phyloP scores from a whole-genome alignment of 2,888 invertebrate species.

The Plagodis dolabraria region DNA sequence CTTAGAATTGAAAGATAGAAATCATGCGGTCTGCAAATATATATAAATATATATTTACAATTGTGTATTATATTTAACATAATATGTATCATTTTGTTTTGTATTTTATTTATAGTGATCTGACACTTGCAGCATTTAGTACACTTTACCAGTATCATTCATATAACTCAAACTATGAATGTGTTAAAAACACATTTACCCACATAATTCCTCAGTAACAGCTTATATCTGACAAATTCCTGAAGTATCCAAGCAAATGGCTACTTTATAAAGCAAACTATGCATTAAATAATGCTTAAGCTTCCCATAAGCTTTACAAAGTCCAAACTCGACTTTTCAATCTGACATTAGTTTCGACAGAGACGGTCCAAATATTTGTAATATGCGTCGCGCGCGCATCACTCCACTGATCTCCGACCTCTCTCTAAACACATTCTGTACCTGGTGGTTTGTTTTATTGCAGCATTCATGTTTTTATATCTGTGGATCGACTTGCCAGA shows the following conservation, averaged over 20 bases:
- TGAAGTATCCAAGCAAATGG: conserved; percentile 5
- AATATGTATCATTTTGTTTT: too few species aligned
- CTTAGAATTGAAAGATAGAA: too few species aligned
- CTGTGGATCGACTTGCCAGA: too few species aligned
- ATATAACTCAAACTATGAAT: too few species aligned
- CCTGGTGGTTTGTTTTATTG: not conserved
- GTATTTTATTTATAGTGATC: too few species aligned
- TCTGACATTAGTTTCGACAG: conserved; percentile 12
- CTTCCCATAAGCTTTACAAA: not conserved
- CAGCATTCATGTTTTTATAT: too few species aligned
- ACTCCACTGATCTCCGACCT: conserved; percentile 24
- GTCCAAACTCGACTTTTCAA: conserved; percentile 4
- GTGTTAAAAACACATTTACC: not conserved
- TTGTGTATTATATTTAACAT: too few species aligned
- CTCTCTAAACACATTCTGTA: conserved; percentile 8
- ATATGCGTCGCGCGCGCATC: conserved; percentile 6
- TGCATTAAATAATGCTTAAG: conserved; percentile 15
- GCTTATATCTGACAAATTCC: conserved; percentile 12
- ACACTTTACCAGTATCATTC: too few species aligned
- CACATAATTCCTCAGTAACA: conserved; percentile 1
- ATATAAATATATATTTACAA: too few species aligned
- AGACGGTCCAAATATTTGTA: conserved; percentile 19
- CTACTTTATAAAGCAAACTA: conserved; percentile 10
- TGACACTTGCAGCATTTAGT: too few species aligned
- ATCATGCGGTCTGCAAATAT: too few species aligned